phyloP scores from a whole-genome alignment of 2,113 vertebrate species.

The Dasyornis broadbenti region DNA sequence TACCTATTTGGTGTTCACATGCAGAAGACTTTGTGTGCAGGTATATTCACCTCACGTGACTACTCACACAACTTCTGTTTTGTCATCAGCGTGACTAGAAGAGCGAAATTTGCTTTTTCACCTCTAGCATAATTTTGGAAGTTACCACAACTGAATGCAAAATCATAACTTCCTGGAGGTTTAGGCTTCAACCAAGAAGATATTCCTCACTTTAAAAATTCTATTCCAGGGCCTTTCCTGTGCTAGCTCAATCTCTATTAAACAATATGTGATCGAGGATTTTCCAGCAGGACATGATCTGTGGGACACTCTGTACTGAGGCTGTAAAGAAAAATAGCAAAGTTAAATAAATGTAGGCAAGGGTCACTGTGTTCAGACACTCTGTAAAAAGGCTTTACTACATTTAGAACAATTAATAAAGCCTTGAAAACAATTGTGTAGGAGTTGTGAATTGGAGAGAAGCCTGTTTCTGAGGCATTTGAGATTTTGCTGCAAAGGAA shows the following conservation, averaged over 20 bases:
- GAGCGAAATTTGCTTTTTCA: not conserved
- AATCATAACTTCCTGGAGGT: not conserved
- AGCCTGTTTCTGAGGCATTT: not conserved
- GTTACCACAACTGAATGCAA: not conserved
- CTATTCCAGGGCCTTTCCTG: not conserved
- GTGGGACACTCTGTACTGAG: not conserved
- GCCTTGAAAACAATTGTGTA: rapidly evolving
- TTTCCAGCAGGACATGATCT: not conserved
- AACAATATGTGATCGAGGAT: not conserved
- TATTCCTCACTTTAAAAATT: not conserved
- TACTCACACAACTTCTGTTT: not conserved
- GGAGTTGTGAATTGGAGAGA: not conserved
- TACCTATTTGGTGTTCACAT: not conserved
- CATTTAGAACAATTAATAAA: not conserved
- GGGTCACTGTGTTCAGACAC: not conserved
- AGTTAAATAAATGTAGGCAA: not conserved
- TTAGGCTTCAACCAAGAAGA: not conserved
- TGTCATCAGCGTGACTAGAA: not conserved
- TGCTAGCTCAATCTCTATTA: not conserved
- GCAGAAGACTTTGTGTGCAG: not conserved
- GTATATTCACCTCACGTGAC: not conserved
- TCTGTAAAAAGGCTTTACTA: not conserved
- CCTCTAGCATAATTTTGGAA: not conserved
- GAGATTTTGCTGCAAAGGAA: not conserved
- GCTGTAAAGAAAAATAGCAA: not conserved